Evolutionary conservation across 2,797 vertebrate genomes (phyloP).

Genomic region (Melanotaenia boesemani): DNA sequence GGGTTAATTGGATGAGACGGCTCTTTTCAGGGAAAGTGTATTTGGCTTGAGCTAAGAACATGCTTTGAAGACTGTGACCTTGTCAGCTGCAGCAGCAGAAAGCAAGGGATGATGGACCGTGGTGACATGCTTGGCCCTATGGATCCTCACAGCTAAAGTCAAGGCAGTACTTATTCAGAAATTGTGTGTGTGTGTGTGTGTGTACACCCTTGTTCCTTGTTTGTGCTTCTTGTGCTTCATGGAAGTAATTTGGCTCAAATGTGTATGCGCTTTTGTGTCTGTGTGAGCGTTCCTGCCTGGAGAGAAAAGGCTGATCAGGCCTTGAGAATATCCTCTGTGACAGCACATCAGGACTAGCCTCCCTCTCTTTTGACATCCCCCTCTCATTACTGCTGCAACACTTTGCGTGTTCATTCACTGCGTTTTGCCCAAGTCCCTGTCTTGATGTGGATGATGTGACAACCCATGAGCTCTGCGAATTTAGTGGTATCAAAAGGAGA

Average conservation of each 20-base stretch:
- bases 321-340: constrained; percentile 76
- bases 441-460: constrained; percentile 55
- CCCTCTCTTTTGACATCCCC: constrained; percentile 63
- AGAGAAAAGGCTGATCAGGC: constrained; percentile 73
- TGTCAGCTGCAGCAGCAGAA: constrained; percentile 57
- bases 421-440: constrained; percentile 56
- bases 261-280: constrained; percentile 46
- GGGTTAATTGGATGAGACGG: constrained; percentile 55
- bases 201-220: constrained; percentile 35
- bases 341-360: constrained; percentile 68
- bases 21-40: constrained; percentile 30
- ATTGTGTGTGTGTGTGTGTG: constrained; percentile 8
- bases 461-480: constrained; percentile 44
- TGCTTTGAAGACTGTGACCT: constrained; percentile 70
- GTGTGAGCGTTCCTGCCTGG: constrained; percentile 52
- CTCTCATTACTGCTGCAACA: constrained; percentile 68
- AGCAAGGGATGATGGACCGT: constrained; percentile 59
- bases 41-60: constrained; percentile 39
- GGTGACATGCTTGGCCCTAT: constrained; percentile 55
- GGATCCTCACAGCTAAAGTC: constrained; percentile 59
- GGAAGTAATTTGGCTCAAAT: constrained; percentile 53
- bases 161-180: constrained; percentile 51
- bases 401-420: constrained; percentile 63
- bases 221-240: constrained; percentile 55
- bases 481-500: constrained; percentile 12